Conservation (phyloP, 1,140 invertebrate genomes). For the Microplitis demolitor region DNA sequence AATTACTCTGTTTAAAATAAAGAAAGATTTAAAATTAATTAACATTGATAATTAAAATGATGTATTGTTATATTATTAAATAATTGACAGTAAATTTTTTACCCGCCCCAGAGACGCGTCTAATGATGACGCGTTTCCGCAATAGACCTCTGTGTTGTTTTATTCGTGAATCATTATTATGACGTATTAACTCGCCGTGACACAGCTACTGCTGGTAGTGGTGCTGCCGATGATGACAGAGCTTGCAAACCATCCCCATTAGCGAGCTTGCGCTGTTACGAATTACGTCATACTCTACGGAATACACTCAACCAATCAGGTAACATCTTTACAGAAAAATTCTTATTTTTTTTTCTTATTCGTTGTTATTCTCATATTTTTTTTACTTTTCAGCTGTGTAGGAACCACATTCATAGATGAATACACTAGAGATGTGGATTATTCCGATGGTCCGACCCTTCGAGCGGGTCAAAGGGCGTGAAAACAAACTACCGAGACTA, state of each 20-base stretch:
- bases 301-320: neutral
- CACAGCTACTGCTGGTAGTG: neutral
- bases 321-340: neutral
- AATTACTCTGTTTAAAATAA: no score
- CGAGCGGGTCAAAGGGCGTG: constrained; percentile 18
- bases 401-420: neutral
- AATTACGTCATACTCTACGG: neutral
- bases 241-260: neutral
- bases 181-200: neutral
- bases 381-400: neutral
- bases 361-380: neutral
- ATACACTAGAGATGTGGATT: neutral
- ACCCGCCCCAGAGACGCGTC: neutral
- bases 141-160: neutral
- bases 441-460: neutral
- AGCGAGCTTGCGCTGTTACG: neutral
- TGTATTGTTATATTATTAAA: no score
- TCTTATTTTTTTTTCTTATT: no score
- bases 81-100: neutral
- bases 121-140: neutral
- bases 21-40: no score
- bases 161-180: neutral
- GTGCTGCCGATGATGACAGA: neutral
- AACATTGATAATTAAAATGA: no score
- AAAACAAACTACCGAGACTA: neutral